Conservation (phyloP, 2,797 vertebrate species). For the Cyprinella venusta region DNA sequence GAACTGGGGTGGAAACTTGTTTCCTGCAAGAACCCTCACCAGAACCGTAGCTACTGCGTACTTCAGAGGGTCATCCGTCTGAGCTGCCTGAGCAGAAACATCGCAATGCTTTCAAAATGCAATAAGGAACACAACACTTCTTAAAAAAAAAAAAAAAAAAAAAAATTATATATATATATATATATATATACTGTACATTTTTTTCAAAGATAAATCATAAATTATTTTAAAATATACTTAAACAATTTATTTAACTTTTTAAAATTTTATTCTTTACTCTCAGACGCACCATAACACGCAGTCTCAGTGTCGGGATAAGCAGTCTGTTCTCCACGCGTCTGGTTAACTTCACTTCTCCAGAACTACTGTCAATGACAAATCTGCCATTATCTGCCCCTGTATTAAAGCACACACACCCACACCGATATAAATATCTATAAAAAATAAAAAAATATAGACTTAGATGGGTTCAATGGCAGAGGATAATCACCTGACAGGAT, state of each 20-base stretch:
- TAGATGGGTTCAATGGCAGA: background rate
- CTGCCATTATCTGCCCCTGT: slow-evolving; percentile 71
- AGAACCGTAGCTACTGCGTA: slow-evolving; percentile 79
- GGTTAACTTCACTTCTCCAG: slow-evolving; percentile 70
- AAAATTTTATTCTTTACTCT: background rate
- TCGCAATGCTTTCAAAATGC: slow-evolving; percentile 6
- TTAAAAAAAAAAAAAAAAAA: background rate
- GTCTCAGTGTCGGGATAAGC: slow-evolving; percentile 67
- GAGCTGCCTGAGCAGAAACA: slow-evolving; percentile 74
- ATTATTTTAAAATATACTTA: too few relatives aligned
- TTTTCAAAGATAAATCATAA: too few relatives aligned
- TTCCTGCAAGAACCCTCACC: slow-evolving; percentile 77
- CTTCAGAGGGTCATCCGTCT: slow-evolving; percentile 82
- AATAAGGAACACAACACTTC: background rate
- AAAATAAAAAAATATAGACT: background rate
- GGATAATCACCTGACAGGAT: slow-evolving; percentile 79
- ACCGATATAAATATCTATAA: background rate
- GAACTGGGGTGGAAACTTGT: slow-evolving; percentile 76
- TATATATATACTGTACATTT: too few relatives aligned
- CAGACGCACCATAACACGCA: slow-evolving; percentile 78
- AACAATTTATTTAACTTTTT: too few relatives aligned
- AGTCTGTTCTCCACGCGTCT: slow-evolving; percentile 68
- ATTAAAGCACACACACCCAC: background rate
- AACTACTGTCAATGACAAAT: slow-evolving; percentile 76
- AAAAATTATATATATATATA: too few relatives aligned